phyloP scores from a whole-genome alignment of 2,113 vertebrate species.

The Taurulus bubalis region DNA sequence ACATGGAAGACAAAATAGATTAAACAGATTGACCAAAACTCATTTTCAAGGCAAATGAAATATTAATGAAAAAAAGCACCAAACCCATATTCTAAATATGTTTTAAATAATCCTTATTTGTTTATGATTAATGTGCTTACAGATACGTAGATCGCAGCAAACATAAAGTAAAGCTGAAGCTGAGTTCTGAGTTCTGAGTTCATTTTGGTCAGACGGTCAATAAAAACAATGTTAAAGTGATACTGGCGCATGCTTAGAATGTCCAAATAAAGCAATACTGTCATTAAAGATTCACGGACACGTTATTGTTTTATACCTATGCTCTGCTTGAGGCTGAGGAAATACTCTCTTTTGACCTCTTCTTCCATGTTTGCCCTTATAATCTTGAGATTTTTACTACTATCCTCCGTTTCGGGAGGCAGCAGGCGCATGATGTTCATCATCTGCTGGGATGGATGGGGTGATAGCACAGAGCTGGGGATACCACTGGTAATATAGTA shows the following conservation, averaged over 20 bases:
- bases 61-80: not conserved
- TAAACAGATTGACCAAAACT: not conserved
- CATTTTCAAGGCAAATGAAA: not conserved
- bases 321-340: slow-evolving; percentile 84
- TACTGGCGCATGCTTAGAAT: not conserved
- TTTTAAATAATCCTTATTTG: not conserved
- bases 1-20: not conserved
- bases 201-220: not conserved
- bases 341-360: slow-evolving; percentile 86
- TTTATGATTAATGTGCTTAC: not conserved
- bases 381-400: slow-evolving; percentile 62
- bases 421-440: slow-evolving; percentile 81
- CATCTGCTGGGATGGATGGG: slow-evolving; percentile 82
- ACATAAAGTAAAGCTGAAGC: not conserved
- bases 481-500: slow-evolving; percentile 88
- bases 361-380: slow-evolving; percentile 74
- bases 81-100: not conserved
- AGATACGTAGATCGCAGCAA: not conserved
- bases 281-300: not conserved
- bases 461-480: slow-evolving; percentile 84
- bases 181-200: not conserved
- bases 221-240: not conserved
- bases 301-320: slow-evolving; percentile 83
- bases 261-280: not conserved
- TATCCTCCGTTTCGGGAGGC: slow-evolving; percentile 72